Percentiles rank a stretch among this genome's conserved stretches.
These are phyloP conservation scores for Ataeniobius toweri DNA, from an alignment of 2,797 vertebrate species.

Conservation along the genomic window DNA sequence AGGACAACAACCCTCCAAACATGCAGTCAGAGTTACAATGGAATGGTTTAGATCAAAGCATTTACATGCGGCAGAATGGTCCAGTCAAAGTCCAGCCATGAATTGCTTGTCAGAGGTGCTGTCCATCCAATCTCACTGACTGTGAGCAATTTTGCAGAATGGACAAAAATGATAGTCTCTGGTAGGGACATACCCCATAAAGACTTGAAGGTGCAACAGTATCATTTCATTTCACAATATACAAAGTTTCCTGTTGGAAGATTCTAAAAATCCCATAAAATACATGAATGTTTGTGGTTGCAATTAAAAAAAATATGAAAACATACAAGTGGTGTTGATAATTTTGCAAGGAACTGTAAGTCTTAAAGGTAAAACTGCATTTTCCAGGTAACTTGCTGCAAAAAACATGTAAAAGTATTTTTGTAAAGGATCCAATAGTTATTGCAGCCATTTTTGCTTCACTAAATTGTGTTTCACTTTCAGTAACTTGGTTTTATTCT, in stretches of 20 bases:
- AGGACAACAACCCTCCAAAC: background rate
- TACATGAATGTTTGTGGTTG: background rate
- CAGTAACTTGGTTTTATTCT: conserved; percentile 4
- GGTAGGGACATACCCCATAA: background rate
- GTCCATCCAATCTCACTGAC: background rate
- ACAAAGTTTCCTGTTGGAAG: background rate
- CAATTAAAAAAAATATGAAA: background rate
- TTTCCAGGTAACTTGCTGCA: background rate
- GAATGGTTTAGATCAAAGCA: background rate
- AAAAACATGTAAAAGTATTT: background rate
- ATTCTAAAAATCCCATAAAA: background rate
- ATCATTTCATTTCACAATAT: background rate
- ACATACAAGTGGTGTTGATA: background rate
- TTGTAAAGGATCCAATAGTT: background rate
- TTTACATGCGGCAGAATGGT: background rate
- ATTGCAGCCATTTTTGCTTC: background rate
- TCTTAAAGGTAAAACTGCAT: background rate
- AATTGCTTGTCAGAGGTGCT: background rate
- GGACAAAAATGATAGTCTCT: background rate
- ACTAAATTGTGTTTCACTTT: background rate
- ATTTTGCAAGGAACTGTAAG: background rate
- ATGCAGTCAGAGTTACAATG: background rate
- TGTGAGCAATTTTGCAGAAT: background rate
- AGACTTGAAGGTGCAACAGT: too few relatives aligned
- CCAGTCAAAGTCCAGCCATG: background rate